These are phyloP conservation scores for Poeciliopsis gracilis DNA, from an alignment of 2,797 vertebrate species.

Conservation along the genomic window DNA sequence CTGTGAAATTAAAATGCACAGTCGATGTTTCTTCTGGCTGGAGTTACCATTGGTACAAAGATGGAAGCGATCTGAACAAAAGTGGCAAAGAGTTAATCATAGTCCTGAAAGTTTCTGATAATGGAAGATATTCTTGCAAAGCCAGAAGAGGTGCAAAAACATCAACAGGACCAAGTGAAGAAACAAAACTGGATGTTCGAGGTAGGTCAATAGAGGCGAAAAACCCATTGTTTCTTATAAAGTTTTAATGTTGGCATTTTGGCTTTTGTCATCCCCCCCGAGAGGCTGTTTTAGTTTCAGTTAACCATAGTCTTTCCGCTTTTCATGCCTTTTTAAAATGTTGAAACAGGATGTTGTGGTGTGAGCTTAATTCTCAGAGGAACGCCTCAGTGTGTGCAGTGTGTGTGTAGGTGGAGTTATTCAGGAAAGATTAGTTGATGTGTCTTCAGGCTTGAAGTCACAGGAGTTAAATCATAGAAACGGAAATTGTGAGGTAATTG, in stretches of 20 bases:
- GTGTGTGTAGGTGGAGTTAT: conserved; percentile 4
- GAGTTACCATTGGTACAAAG: conserved; percentile 62
- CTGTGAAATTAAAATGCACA: conserved; percentile 43
- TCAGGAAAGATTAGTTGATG: background rate
- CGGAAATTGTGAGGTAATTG: background rate
- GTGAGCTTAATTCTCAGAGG: conserved; percentile 6
- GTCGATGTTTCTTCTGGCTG: conserved; percentile 44
- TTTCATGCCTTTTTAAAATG: conserved; percentile 31
- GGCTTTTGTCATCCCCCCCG: too few relatives aligned
- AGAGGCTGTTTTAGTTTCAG: background rate
- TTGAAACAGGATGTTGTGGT: conserved; percentile 69
- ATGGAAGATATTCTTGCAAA: conserved; percentile 35
- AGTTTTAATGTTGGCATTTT: background rate
- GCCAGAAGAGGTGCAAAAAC: conserved; percentile 34
- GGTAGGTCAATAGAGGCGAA: conserved; percentile 36
- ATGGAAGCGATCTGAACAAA: accelerated
- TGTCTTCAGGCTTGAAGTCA: background rate
- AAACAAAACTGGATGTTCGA: conserved; percentile 10
- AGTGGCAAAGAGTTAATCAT: background rate
- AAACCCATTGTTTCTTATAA: background rate
- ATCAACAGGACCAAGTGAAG: conserved; percentile 1
- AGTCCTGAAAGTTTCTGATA: background rate
- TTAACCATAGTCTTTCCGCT: background rate
- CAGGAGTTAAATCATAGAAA: background rate
- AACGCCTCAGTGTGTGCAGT: background rate